phyloP scores from a whole-genome alignment of 1,140 invertebrate species.

The Anastrepha obliqua region DNA sequence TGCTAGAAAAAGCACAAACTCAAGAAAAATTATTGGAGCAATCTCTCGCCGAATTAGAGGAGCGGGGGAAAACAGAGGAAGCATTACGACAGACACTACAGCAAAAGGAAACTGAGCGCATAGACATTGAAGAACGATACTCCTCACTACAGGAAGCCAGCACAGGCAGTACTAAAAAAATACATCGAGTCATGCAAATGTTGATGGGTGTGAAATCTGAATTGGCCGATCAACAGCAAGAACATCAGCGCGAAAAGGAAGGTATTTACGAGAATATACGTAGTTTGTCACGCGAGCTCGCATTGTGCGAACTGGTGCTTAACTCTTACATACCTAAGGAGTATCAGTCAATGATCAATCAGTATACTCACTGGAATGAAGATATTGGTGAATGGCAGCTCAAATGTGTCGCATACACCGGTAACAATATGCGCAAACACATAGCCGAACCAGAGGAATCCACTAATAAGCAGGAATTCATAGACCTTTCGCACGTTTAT shows the following conservation, averaged over 20 bases:
- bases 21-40: conserved; percentile 94
- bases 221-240: conserved; percentile 90
- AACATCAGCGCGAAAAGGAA: conserved; percentile 98
- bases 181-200: conserved; percentile 90
- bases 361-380: conserved; percentile 97
- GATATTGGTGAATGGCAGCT: conserved; percentile 99
- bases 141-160: conserved; percentile 95
- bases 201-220: conserved; percentile 90
- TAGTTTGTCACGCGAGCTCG: conserved; percentile 91
- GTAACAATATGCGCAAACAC: conserved; percentile 96
- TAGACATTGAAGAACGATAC: conserved; percentile 98
- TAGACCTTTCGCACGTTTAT: conserved; percentile 73
- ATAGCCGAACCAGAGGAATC: conserved; percentile 67
- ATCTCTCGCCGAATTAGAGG: conserved; percentile 92
- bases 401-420: conserved; percentile 98
- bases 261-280: conserved; percentile 94
- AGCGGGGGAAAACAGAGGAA: conserved; percentile 87
- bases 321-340: conserved; percentile 94
- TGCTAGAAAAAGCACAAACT: conserved; percentile 96
- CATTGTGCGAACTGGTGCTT: conserved; percentile 89
- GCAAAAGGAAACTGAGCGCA: conserved; percentile 92
- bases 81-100: conserved; percentile 87
- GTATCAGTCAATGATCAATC: conserved; percentile 94
- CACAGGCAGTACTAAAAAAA: conserved; percentile 92
- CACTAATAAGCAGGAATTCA: conserved; percentile 70